phyloP scores from a whole-genome alignment of 2,888 invertebrate genomes.

The Mythimna lalbum region DNA sequence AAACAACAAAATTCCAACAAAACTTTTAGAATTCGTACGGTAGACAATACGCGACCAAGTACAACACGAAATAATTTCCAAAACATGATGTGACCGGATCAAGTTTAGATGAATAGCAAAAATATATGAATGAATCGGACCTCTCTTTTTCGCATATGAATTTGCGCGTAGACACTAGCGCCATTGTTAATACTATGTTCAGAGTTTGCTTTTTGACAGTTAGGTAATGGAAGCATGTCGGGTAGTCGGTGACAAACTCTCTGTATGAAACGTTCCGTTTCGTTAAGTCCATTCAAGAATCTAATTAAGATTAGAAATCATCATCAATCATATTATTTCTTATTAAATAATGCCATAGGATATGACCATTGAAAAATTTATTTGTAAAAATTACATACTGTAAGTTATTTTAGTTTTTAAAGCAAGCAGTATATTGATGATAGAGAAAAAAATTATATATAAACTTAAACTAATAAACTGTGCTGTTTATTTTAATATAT shows the following conservation, averaged over 20 bases:
- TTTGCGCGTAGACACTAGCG: constrained; percentile 34
- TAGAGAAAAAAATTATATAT: too few species aligned
- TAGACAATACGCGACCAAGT: constrained; percentile 23
- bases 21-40: constrained; percentile 35
- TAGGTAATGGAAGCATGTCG: constrained; percentile 36
- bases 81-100: constrained; percentile 12
- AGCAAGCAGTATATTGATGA: too few species aligned
- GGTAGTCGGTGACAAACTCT: constrained; percentile 53
- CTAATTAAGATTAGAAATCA: background rate
- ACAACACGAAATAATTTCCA: constrained; percentile 20
- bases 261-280: constrained; percentile 30
- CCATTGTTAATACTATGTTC: background rate
- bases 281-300: background rate
- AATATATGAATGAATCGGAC: background rate
- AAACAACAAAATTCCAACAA: constrained; percentile 1
- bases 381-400: too few species aligned
- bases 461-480: too few species aligned
- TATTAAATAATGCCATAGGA: too few species aligned
- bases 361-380: too few species aligned
- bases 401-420: too few species aligned
- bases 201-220: constrained; percentile 11
- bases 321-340: too few species aligned
- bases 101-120: constrained; percentile 5
- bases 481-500: too few species aligned
- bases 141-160: constrained; percentile 13